Percentiles rank a stretch among this genome's conserved stretches.
Evolutionary conservation across 2,888 invertebrate species (phyloP).

Genomic region (Coremacera marginata): DNA sequence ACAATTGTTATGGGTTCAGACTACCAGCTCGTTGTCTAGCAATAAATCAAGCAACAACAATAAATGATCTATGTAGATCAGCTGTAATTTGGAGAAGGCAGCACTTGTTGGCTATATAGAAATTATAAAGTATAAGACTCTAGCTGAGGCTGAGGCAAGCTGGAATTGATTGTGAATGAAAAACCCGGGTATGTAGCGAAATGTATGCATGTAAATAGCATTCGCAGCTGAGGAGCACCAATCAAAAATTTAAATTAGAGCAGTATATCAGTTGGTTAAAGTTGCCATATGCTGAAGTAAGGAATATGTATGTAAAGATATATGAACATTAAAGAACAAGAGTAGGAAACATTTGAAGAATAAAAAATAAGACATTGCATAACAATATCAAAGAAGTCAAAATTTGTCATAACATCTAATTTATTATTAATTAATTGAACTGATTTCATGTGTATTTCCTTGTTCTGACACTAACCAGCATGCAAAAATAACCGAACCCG

Average conservation of each 20-base stretch:
- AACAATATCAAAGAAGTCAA: too few relatives aligned
- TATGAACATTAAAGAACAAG: too few relatives aligned
- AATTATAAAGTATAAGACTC: not conserved
- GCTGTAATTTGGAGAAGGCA: conserved; percentile 1
- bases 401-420: too few relatives aligned
- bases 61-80: not conserved
- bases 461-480: too few relatives aligned
- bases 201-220: not conserved
- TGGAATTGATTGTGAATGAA: conserved; percentile 1
- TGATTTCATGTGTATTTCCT: too few relatives aligned
- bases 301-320: too few relatives aligned
- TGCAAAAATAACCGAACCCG: not conserved
- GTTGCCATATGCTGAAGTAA: too few relatives aligned
- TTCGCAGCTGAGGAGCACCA: not conserved
- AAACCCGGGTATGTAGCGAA: too few relatives aligned
- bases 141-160: not conserved
- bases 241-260: conserved; percentile 4
- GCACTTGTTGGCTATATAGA: not conserved
- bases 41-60: not conserved
- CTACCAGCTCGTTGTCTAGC: not conserved
- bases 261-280: not conserved
- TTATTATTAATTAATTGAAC: too few relatives aligned
- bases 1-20: not conserved
- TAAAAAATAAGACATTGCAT: too few relatives aligned
- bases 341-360: too few relatives aligned